Percentiles rank a stretch among this genome's conserved stretches.
These are phyloP conservation scores for Apomyelois bistriatella DNA, from an alignment of 2,888 invertebrate species.

Conservation along the genomic window DNA sequence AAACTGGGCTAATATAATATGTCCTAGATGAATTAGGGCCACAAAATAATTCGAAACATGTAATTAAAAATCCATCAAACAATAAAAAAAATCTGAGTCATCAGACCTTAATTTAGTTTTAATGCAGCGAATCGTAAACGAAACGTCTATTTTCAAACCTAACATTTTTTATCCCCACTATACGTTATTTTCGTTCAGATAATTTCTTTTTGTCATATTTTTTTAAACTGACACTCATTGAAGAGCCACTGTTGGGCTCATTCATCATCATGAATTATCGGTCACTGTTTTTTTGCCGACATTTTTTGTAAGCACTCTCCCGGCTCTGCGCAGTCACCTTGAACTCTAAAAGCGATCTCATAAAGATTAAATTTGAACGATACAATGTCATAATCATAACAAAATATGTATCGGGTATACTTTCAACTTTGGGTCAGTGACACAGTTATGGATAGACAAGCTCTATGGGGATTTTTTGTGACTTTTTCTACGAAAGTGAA, in stretches of 20 bases:
- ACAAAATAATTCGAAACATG: not conserved
- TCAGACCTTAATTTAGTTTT: not conserved
- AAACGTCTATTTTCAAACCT: not conserved
- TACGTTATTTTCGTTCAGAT: slow-evolving; percentile 13
- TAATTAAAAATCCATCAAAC: too few species aligned
- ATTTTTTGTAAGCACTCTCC: slow-evolving; percentile 28
- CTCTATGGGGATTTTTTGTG: slow-evolving; percentile 31
- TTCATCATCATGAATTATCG: slow-evolving; percentile 48
- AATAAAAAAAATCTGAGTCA: too few species aligned
- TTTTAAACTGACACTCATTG: slow-evolving; percentile 12
- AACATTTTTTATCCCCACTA: not conserved
- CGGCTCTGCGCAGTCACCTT: slow-evolving; percentile 20
- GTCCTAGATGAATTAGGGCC: not conserved
- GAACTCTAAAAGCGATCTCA: slow-evolving; percentile 22
- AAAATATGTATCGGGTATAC: slow-evolving; percentile 31
- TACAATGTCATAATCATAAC: slow-evolving; percentile 10
- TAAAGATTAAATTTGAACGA: slow-evolving; percentile 38
- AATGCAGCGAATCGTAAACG: not conserved
- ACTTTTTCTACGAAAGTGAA: slow-evolving; percentile 54
- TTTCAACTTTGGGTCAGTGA: slow-evolving; percentile 52
- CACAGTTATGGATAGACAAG: slow-evolving; percentile 36
- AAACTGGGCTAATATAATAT: too few species aligned
- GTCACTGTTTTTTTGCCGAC: slow-evolving; percentile 39
- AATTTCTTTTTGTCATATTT: slow-evolving; percentile 15
- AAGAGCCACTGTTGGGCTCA: slow-evolving; percentile 35